Evolutionary conservation across 2,797 vertebrate species (phyloP), one percentile per base, ranked within the genome.

Genomic region (Poecilia gillii): DNA sequence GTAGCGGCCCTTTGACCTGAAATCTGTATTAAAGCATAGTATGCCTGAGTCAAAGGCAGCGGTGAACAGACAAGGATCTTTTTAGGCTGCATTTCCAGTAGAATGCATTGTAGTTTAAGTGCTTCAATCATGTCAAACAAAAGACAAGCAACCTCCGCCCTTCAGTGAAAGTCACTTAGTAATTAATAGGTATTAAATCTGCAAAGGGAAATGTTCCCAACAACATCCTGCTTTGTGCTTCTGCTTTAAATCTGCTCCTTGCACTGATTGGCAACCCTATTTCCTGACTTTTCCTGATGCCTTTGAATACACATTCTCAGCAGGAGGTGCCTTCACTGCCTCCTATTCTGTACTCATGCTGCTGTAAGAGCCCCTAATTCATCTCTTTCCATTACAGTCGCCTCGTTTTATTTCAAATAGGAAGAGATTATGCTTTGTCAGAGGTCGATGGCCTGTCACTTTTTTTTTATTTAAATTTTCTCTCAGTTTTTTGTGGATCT

Each of bases 131-230:
- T 36, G 51, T 39, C 28, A 14, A 89, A 89, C 85, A 49, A 41
- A 57, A 70, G 53, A 81, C 75, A 78, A 55, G 72, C 77, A 77
- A 80, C 85, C 77, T 88, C 80, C 57, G 53, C 77, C 84, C 92
- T 87, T 84, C 83, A 5, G 72, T 85, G 85, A 89, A 90, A 85
- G 87, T 85, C 87, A 77, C 87, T 86, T 84, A 73, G 81, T 95
- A 93, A 95, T 95, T 94, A 94, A 90, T 91, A 90, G 79, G 85
- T 84, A 87, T 93, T 92, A 93, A 94, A 92, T 88, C 57, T 13
- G 76, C 83, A 84, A 94, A 88, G 91, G 91, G 88, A 95, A 93
- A 92, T 85, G 83, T 85, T 93, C 86, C 88, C 79, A 86, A 80
- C 91, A 91, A 94, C 92, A 93, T 92, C 90, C 84, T 86, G 87